Evolutionary conservation across 2,113 vertebrate species (phyloP).

Genomic region (Microtus ochrogaster): DNA sequence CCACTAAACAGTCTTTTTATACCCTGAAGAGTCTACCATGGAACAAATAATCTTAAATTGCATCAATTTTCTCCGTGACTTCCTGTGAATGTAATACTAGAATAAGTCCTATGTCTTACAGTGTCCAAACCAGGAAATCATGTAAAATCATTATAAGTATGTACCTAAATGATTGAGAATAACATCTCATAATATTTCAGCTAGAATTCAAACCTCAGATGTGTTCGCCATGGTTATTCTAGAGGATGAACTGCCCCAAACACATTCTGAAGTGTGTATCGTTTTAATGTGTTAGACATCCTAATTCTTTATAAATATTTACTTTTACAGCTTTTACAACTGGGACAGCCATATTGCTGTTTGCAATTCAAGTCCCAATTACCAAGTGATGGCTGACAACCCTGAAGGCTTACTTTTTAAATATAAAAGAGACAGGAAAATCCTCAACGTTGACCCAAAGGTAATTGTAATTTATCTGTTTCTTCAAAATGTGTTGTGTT

Average conservation of each 20-base stretch:
- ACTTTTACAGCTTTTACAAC: conserved; percentile 92
- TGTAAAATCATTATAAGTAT: conserved; percentile 49
- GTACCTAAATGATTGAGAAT: conserved; percentile 31
- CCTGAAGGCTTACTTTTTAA: conserved; percentile 90
- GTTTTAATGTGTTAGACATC: conserved; percentile 6
- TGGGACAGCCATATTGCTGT: conserved; percentile 89
- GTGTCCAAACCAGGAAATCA: conserved; percentile 57
- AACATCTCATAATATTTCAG: conserved; percentile 18
- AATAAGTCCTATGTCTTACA: neutral
- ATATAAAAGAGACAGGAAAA: conserved; percentile 90
- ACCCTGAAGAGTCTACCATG: neutral
- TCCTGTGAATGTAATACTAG: conserved; percentile 47
- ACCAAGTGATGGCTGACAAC: conserved; percentile 90
- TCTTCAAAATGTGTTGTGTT: neutral
- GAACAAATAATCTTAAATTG: conserved; percentile 62
- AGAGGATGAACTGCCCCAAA: neutral
- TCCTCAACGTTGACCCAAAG: conserved; percentile 91
- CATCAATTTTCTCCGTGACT: conserved; percentile 63
- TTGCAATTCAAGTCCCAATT: conserved; percentile 90
- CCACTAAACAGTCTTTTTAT: conserved; percentile 9
- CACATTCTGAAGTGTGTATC: conserved; percentile 39
- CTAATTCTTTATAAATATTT: conserved; percentile 61
- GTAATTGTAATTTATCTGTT: conserved; percentile 78
- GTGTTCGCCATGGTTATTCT: neutral
- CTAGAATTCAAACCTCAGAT: conserved; percentile 53